These are phyloP conservation scores for Melitaea cinxia DNA, from an alignment of 1,140 invertebrate genomes.

Conservation along the genomic window DNA sequence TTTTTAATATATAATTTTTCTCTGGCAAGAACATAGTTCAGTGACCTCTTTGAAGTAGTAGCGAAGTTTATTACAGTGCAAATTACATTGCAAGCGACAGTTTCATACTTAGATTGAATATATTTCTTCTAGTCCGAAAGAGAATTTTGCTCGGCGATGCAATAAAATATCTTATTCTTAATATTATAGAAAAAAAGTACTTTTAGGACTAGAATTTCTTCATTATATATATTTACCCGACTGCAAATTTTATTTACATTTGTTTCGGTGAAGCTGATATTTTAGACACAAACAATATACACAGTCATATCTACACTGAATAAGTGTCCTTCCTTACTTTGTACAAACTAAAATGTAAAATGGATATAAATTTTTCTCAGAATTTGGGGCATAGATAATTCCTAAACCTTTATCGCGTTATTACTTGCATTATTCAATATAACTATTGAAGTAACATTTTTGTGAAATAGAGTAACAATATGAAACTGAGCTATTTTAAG, in stretches of 20 bases:
- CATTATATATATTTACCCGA: no score
- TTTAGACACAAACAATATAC: no score
- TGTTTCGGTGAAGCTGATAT: no score
- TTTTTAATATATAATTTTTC: neutral
- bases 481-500: neutral
- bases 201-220: neutral
- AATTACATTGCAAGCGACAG: slow-evolving; percentile 23
- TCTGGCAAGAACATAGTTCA: slow-evolving; percentile 8
- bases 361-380: no score
- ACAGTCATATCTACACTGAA: no score
- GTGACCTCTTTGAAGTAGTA: slow-evolving; percentile 13
- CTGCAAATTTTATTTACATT: no score
- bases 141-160: slow-evolving; percentile 3
- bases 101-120: slow-evolving; percentile 24
- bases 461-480: neutral
- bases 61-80: slow-evolving; percentile 20
- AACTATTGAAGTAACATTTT: neutral
- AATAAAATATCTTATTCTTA: slow-evolving; percentile 10
- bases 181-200: slow-evolving; percentile 2
- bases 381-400: no score
- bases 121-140: slow-evolving; percentile 12
- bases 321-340: no score
- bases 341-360: no score
- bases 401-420: no score
- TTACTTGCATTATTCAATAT: neutral